Conservation (phyloP, 2,113 vertebrate species). For the Macquaria ambigua region DNA sequence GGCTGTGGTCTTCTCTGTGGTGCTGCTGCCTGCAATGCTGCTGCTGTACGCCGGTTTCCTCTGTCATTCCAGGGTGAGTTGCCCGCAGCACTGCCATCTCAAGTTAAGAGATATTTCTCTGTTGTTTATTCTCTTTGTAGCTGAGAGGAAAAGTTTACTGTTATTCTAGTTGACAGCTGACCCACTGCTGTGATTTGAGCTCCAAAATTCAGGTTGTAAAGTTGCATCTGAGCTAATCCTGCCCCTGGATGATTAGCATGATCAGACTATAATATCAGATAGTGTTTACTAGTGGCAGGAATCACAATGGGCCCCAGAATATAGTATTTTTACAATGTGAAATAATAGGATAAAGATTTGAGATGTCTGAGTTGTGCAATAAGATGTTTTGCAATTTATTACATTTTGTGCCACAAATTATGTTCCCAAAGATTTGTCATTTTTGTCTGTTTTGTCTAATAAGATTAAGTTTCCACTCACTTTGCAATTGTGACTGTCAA, state of each 20-base stretch:
- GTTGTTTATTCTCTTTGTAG: background rate
- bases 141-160: background rate
- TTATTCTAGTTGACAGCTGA: background rate
- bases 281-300: background rate
- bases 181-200: background rate
- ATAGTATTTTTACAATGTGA: background rate
- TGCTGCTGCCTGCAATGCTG: slow-evolving; percentile 87
- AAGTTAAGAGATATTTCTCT: background rate
- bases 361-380: background rate
- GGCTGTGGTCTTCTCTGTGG: slow-evolving; percentile 80
- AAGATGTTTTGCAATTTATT: background rate
- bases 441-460: background rate
- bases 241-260: background rate
- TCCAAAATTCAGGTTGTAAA: background rate
- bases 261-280: background rate
- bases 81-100: background rate
- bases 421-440: background rate
- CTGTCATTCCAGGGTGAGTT: slow-evolving; percentile 91
- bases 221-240: background rate
- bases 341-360: background rate
- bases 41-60: slow-evolving; percentile 90
- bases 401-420: background rate
- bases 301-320: background rate
- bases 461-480: background rate
- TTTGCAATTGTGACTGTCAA: background rate